phyloP scores from a whole-genome alignment of 2,888 invertebrate genomes.

The Xestoiulus laeticollis region DNA sequence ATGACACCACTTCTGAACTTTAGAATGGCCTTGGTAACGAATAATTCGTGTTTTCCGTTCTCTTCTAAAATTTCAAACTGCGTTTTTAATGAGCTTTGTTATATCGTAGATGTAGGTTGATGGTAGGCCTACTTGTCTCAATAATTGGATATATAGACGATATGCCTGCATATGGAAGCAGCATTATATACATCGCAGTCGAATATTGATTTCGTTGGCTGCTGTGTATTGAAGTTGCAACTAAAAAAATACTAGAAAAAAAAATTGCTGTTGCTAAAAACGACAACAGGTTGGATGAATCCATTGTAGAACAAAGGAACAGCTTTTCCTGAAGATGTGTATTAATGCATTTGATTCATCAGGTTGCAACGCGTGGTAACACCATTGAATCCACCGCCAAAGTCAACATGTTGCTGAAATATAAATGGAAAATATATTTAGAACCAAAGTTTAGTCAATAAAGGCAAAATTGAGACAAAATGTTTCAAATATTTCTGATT shows the following conservation, averaged over 20 bases:
- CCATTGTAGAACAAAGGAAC: slow-evolving; percentile 39
- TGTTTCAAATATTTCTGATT: background rate
- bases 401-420: slow-evolving; percentile 34
- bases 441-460: background rate
- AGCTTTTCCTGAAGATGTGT: background rate
- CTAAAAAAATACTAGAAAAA: background rate
- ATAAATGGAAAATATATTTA: background rate
- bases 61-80: slow-evolving; percentile 19
- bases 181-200: background rate
- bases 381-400: background rate
- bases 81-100: slow-evolving; percentile 8
- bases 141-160: slow-evolving; percentile 31
- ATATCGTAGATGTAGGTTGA: background rate
- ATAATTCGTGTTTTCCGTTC: background rate
- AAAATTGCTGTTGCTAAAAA: slow-evolving; percentile 10
- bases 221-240: slow-evolving; percentile 30
- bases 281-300: slow-evolving; percentile 43
- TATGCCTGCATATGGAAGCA: background rate
- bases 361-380: background rate
- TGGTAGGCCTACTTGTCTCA: slow-evolving; percentile 7
- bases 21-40: background rate
- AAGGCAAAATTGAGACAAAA: background rate
- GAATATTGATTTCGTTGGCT: slow-evolving; percentile 43
- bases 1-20: background rate
- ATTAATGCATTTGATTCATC: slow-evolving; percentile 24